Base-by-base conservation (phyloP, 2,113 vertebrate genomes). In the Oncorhynchus mykiss region DNA sequence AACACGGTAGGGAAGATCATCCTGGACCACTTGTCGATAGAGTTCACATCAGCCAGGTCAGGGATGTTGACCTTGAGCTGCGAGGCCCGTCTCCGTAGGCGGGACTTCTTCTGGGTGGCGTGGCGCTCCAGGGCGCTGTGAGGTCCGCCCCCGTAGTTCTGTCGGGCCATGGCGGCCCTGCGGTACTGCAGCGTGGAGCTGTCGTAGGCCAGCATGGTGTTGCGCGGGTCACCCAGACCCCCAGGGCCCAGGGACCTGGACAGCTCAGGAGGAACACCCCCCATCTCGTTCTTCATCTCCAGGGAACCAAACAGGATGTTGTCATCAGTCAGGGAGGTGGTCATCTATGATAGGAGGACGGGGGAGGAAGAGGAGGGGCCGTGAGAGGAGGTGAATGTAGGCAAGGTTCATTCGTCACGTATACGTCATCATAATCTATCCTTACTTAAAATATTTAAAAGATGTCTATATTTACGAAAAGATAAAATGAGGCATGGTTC, bases 1-100 rank as follows among this genome's bases (percentile, higher is more conserved):
- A 99, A 99, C 91, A 99, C 97, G 60, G 98, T 97, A n/a, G 98
- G 98, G 93, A 99, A 99, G 91, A 99, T 98, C 89, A 99, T 97
- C 92, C 98, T 96, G 8, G 98, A 99, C 98, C 97, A 99, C 90
- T 96, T 96, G 86, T 99, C 98, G 80, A 99, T 99, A 93, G 97
- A 97, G 89, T 99, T 99, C 88, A 99, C 98, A 84, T 99, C 98
- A 91, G 98, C 97, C 93, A 99, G 95, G 94, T 99, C 97, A 72
- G 98, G 98, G 88, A 99, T 99, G 93, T 95, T 99, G 85, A 99
- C 98, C 95, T 98, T 98, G 90, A 99, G 95, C 64, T 99, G 98
- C 24, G 98, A 99, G 49, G 98, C 97, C 16, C 97, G 96, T 88
- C 98, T 93, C 89, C 97, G 92, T 94, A 99, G 96, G 87, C 97